Evolutionary conservation across 1,140 invertebrate species (phyloP), one percentile per base, ranked within the genome.

Genomic region (Drosophila triauraria): DNA sequence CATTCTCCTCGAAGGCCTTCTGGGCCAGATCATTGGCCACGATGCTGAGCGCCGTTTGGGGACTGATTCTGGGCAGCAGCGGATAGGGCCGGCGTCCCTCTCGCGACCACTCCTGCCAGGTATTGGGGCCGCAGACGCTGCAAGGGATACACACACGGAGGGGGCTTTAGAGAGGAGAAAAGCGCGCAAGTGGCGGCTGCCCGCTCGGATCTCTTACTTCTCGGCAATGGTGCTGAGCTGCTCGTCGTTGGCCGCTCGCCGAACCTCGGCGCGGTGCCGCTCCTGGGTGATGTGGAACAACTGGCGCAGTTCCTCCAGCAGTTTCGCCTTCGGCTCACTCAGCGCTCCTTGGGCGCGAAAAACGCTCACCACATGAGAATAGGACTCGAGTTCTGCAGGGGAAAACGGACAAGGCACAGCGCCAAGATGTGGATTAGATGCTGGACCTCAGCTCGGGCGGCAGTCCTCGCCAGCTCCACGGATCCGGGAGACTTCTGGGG

Each of bases 261-360:
- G 94, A 80, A 98, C 95, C 94, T 99, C 98, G 69, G 97, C 97
- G 80, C 96, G 95, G 93, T 98, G 97, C 78, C 98, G 94, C 93
- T 98, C 98, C 91, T 96, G 95, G 54, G 97, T 96, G 92, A 99
- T 98, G 93, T 97, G 97, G 78, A 99, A 95, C 91, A 95, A 94
- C 88, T 94, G 94, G 82, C 96, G 95, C 65, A 98, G 93, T 91
- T 98, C 97, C 92, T 96, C 95, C 47, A 99, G 94, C 70, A 98
- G 93, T 92, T 96, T 97, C 92, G 96, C 95, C 94, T 98, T 98
- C 75, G 96, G 96, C 86, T 95, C 95, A 83, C 95, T 97, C 43
- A 98, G 95, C 90, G 96, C 95, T 63, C 98, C 98, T 94, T 98
- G 98, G 87, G 97, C 98, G 93, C 98, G 95, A 93, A 98, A 95